Evolutionary conservation across 2,113 vertebrate genomes (phyloP).

Genomic region (Pantherophis guttatus): DNA sequence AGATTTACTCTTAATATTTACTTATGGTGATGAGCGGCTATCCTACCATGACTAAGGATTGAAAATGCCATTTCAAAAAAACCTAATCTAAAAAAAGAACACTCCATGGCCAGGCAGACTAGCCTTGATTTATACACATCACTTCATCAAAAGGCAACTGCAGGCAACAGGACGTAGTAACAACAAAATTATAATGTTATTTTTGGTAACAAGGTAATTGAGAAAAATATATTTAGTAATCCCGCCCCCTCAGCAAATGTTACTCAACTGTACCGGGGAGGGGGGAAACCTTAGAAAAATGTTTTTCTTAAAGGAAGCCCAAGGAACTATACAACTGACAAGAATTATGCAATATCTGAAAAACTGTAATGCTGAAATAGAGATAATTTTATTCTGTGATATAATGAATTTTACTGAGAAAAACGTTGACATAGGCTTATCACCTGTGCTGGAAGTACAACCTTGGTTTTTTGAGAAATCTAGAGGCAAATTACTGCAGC

Average conservation of each 20-base stretch:
- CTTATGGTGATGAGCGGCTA: neutral
- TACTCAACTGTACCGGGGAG: neutral
- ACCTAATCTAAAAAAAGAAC: neutral
- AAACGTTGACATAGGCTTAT: neutral
- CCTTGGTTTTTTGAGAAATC: neutral
- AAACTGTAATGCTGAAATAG: neutral
- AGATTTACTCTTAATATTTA: neutral
- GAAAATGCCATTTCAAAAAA: neutral
- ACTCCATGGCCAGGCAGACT: neutral
- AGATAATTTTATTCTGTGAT: neutral
- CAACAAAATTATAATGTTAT: fast-evolving
- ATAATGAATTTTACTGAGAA: neutral
- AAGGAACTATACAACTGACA: neutral
- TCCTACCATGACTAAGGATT: neutral
- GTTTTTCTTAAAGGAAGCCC: neutral
- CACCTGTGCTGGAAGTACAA: neutral
- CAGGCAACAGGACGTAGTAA: neutral
- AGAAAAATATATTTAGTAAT: slow-evolving; percentile 37
- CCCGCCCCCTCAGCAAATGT: neutral
- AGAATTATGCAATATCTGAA: neutral
- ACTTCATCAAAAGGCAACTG: fast-evolving
- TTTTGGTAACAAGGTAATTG: neutral
- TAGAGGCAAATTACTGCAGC: neutral
- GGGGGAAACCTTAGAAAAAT: neutral
- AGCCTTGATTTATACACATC: neutral